These are phyloP conservation scores for Dromaius novaehollandiae DNA, from an alignment of 2,113 vertebrate genomes.

Conservation along the genomic window DNA sequence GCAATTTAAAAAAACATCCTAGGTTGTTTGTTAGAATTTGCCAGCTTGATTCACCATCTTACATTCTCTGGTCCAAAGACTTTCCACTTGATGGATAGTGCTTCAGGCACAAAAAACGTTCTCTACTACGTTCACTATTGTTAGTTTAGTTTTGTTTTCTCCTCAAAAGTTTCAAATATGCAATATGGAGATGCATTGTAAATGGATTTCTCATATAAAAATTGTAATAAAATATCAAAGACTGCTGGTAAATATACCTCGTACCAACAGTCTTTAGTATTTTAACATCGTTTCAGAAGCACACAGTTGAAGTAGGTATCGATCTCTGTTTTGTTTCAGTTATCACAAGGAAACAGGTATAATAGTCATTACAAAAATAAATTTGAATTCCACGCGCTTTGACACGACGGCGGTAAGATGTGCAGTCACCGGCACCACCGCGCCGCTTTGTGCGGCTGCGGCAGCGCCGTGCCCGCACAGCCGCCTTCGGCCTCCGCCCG, in stretches of 20 bases:
- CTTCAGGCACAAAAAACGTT: background rate
- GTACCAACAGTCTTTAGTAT: accelerated
- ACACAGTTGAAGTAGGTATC: accelerated
- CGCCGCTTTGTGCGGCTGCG: accelerated
- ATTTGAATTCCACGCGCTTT: background rate
- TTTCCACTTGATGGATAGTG: accelerated
- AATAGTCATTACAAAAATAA: accelerated
- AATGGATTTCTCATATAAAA: accelerated
- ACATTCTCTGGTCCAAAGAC: accelerated
- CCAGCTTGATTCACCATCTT: accelerated
- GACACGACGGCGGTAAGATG: accelerated
- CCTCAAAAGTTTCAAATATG: accelerated
- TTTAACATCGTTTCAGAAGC: background rate
- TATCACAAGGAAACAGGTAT: accelerated
- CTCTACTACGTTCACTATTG: accelerated
- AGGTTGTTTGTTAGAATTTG: background rate
- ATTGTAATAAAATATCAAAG: too few relatives aligned
- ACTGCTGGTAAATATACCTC: too few relatives aligned
- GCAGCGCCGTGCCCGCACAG: accelerated
- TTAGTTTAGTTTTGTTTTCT: accelerated
- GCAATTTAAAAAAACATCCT: accelerated
- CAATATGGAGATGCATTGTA: accelerated
- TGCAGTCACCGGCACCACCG: accelerated
- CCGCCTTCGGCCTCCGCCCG: accelerated
- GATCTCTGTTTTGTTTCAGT: background rate